These are phyloP conservation scores for Metellina segmentata DNA, from an alignment of 2,888 invertebrate species.

Conservation along the genomic window DNA sequence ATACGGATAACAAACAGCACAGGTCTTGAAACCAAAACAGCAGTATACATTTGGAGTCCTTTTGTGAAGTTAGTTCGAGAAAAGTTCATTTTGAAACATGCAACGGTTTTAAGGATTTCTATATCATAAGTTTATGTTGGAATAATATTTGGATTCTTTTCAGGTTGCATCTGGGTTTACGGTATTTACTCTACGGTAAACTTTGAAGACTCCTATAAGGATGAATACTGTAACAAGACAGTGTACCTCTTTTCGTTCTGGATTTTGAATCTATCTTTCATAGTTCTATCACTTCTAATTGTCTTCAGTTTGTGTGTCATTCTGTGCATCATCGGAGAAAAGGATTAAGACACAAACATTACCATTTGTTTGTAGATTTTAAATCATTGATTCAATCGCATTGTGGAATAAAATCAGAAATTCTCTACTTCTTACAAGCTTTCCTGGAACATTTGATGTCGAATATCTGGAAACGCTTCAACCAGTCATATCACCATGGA, in stretches of 20 bases:
- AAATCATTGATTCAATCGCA: background rate
- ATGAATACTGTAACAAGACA: constrained; percentile 58
- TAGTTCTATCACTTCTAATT: constrained; percentile 24
- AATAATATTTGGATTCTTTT: background rate
- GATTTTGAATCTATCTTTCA: constrained; percentile 66
- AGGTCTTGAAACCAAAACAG: no score
- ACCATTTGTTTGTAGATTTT: background rate
- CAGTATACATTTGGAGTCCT: no score
- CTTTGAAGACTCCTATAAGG: constrained; percentile 2
- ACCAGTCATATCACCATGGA: no score
- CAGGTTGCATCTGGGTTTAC: constrained; percentile 69
- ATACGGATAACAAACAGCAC: no score
- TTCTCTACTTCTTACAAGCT: no score
- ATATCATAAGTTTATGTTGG: no score
- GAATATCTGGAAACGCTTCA: no score
- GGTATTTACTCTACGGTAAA: constrained; percentile 39
- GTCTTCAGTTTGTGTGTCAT: constrained; percentile 37
- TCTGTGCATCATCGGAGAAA: constrained; percentile 30
- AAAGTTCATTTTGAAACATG: no score
- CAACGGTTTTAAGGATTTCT: no score
- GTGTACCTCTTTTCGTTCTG: constrained; percentile 62
- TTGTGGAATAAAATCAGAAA: background rate
- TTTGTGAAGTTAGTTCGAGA: no score
- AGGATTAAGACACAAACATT: background rate
- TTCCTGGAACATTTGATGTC: no score